phyloP scores from a whole-genome alignment of 1,140 invertebrate genomes.

The Hycleus phaleratus region DNA sequence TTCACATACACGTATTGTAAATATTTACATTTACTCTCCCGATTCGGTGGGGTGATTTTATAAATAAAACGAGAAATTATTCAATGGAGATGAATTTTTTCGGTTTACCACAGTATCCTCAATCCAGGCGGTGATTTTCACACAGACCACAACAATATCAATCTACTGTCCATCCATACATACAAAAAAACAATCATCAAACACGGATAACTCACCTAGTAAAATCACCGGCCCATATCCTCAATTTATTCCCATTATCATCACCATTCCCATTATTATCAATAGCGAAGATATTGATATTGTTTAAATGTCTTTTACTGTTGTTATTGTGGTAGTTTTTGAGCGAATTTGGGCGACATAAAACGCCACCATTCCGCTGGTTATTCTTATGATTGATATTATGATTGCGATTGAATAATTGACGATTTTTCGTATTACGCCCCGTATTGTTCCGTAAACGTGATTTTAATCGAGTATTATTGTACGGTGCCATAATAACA shows the following conservation, averaged over 20 bases:
- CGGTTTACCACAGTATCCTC: too few species aligned
- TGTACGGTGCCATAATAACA: constrained; percentile 7
- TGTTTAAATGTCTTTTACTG: constrained; percentile 5
- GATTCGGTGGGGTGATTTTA: too few species aligned
- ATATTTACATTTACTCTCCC: too few species aligned
- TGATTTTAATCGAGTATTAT: constrained; percentile 8
- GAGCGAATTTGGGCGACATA: neutral
- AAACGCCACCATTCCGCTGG: neutral
- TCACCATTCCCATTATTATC: constrained; percentile 1
- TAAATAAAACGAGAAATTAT: too few species aligned
- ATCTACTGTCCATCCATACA: too few species aligned
- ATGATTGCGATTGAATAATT: neutral
- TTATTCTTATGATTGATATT: constrained; percentile 2
- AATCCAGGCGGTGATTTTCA: too few species aligned
- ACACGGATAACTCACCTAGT: constrained; percentile 1
- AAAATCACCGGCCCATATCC: neutral
- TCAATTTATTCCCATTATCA: constrained; percentile 7
- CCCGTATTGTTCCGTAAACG: neutral
- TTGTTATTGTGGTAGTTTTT: neutral
- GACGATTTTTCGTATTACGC: constrained; percentile 1
- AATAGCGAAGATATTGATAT: neutral
- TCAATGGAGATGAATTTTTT: too few species aligned
- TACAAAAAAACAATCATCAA: too few species aligned
- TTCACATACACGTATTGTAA: too few species aligned
- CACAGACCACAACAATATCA: too few species aligned